Evolutionary conservation across 2,113 vertebrate genomes (phyloP).

Genomic region (Equus quagga): DNA sequence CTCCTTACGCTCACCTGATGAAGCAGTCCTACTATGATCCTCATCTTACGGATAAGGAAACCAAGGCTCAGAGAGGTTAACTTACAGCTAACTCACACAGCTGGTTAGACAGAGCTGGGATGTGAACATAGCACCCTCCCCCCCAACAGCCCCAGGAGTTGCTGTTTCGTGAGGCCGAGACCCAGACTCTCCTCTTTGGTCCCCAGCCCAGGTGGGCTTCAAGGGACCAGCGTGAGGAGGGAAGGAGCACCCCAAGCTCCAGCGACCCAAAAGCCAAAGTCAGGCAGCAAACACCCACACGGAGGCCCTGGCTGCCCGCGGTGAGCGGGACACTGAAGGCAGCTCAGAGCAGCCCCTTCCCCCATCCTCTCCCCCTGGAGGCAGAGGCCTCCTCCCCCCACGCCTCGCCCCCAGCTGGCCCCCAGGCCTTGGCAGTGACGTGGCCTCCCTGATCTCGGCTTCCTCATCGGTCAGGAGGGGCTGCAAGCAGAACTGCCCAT

Average conservation of each 20-base stretch:
- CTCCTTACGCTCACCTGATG: neutral
- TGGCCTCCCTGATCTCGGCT: neutral
- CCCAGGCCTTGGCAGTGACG: neutral
- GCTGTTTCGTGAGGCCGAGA: neutral
- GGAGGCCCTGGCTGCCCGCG: neutral
- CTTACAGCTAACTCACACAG: neutral
- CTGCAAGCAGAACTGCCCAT: fast-evolving
- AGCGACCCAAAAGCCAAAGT: neutral
- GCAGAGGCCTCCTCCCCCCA: neutral
- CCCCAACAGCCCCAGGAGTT: neutral
- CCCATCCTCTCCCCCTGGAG: neutral
- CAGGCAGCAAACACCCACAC: neutral
- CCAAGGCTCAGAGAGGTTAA: neutral
- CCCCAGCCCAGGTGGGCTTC: neutral
- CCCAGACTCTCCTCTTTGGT: neutral
- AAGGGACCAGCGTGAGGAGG: neutral
- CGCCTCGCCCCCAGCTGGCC: neutral
- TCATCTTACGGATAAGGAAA: neutral
- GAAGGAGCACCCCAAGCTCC: no score
- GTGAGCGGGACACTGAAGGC: neutral
- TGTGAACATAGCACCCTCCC: neutral
- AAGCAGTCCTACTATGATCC: neutral
- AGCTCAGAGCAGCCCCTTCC: neutral
- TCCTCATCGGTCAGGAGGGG: neutral
- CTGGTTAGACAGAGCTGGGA: no score